Evolutionary conservation across 1,140 invertebrate species (phyloP).

Genomic region (Popillia japonica): DNA sequence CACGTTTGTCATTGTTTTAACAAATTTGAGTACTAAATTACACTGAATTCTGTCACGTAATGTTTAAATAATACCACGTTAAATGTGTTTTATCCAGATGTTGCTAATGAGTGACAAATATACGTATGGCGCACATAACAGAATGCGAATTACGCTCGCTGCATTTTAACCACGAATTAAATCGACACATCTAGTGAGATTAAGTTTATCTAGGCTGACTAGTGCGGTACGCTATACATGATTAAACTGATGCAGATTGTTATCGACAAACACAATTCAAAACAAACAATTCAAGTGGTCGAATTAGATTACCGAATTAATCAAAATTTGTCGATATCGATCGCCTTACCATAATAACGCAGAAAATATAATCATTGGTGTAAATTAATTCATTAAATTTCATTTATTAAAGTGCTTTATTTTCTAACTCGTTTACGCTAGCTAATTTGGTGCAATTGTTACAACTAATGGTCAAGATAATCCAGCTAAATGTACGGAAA

Average conservation of each 20-base stretch:
- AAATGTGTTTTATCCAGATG: not conserved
- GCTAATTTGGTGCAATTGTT: too few species aligned
- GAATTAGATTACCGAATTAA: constrained; percentile 9
- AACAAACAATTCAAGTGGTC: constrained; percentile 3
- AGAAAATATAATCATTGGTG: not conserved
- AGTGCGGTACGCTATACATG: not conserved
- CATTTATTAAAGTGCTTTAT: too few species aligned
- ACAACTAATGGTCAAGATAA: too few species aligned
- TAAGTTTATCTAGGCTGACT: not conserved
- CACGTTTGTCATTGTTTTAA: not conserved
- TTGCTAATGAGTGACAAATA: not conserved
- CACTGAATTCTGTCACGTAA: not conserved
- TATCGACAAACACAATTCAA: constrained; percentile 1
- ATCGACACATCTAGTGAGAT: not conserved
- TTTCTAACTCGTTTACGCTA: too few species aligned
- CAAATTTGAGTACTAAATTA: not conserved
- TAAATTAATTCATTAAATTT: too few species aligned
- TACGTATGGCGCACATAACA: not conserved
- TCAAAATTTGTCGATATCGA: not conserved
- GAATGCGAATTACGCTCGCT: not conserved
- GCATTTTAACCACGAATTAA: constrained; percentile 4
- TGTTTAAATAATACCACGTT: not conserved
- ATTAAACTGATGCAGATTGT: constrained; percentile 9
- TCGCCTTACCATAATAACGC: not conserved
- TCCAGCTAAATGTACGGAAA: too few species aligned